Evolutionary conservation across 2,113 vertebrate species (phyloP).

Genomic region (Beaufortia kweichowensis): DNA sequence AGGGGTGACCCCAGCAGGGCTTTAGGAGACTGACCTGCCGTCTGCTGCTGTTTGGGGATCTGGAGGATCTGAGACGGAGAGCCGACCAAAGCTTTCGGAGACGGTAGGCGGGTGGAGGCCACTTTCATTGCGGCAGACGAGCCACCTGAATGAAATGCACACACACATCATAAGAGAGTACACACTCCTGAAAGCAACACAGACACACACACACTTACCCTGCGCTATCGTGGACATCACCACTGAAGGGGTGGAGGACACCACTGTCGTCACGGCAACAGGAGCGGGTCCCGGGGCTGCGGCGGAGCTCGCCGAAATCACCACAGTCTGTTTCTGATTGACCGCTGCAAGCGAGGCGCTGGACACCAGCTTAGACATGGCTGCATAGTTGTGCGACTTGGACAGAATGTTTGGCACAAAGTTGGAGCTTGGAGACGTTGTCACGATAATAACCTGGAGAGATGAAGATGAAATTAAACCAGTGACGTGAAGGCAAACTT

Average conservation of each 20-base stretch:
- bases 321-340: slow-evolving; percentile 90
- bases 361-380: slow-evolving; percentile 89
- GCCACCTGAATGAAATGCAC: slow-evolving; percentile 60
- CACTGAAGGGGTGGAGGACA: slow-evolving; percentile 86
- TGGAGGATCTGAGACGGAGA: slow-evolving; percentile 91
- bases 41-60: slow-evolving; percentile 87
- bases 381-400: slow-evolving; percentile 95
- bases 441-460: slow-evolving; percentile 95
- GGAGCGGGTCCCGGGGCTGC: slow-evolving; percentile 73
- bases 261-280: slow-evolving; percentile 88
- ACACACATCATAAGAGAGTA: not conserved
- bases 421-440: slow-evolving; percentile 94
- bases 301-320: slow-evolving; percentile 82
- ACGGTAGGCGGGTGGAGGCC: slow-evolving; percentile 86
- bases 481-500: no score
- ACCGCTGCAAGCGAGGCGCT: slow-evolving; percentile 84
- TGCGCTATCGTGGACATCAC: slow-evolving; percentile 94
- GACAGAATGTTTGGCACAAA: slow-evolving; percentile 99
- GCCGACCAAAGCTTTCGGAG: slow-evolving; percentile 88
- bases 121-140: slow-evolving; percentile 89
- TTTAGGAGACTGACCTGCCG: slow-evolving; percentile 71
- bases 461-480: not conserved
- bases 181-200: not conserved
- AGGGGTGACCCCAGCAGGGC: slow-evolving; percentile 74
- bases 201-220: slow-evolving; percentile 71